Evolutionary conservation across 2,797 vertebrate genomes (phyloP).

Genomic region (Spizella passerina): DNA sequence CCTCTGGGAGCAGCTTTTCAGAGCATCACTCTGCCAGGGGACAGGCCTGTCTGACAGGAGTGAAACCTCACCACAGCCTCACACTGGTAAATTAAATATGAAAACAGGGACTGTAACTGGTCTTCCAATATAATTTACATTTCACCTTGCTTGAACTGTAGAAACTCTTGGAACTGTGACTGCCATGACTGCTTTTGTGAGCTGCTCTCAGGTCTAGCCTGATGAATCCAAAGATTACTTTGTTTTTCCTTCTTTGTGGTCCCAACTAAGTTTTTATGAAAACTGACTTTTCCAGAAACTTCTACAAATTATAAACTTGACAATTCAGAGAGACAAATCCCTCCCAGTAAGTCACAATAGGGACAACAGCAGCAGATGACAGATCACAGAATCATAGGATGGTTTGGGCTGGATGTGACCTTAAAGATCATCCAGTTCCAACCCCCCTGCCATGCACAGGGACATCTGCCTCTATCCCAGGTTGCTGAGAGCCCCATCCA

Average conservation of each 20-base stretch:
- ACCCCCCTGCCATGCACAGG: background rate
- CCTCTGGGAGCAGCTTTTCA: background rate
- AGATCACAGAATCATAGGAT: background rate
- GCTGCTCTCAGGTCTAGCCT: background rate
- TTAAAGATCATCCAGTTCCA: background rate
- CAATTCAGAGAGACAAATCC: background rate
- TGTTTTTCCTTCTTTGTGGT: too few species aligned
- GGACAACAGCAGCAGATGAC: background rate
- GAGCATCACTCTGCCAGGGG: background rate
- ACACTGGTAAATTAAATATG: background rate
- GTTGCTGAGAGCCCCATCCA: background rate
- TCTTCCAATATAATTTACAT: background rate
- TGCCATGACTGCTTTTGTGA: background rate
- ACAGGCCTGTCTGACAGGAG: background rate
- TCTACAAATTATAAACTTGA: background rate
- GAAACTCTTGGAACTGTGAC: background rate
- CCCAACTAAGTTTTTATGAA: background rate
- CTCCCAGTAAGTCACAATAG: background rate
- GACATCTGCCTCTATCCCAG: background rate
- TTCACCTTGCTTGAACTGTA: background rate
- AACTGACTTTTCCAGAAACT: background rate
- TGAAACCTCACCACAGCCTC: background rate
- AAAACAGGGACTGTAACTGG: background rate
- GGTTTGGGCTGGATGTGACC: background rate
- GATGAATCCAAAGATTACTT: background rate